Conservation (phyloP, 2,797 vertebrate genomes). For the Macropus fuliginosus region DNA sequence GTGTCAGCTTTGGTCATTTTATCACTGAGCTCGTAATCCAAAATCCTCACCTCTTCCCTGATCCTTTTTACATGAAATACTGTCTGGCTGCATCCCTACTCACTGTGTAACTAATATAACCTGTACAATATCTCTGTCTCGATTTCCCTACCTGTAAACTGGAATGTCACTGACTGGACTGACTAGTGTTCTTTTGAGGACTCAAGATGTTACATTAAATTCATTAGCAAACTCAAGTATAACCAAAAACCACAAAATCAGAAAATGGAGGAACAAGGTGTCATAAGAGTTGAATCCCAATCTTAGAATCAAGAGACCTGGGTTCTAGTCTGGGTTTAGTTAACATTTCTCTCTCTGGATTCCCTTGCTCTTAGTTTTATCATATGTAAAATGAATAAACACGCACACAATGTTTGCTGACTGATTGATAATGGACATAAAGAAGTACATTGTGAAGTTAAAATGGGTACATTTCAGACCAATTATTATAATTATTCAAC, state of each 20-base stretch:
- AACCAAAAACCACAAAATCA: neutral
- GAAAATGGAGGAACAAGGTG: neutral
- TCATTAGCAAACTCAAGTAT: neutral
- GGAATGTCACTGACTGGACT: neutral
- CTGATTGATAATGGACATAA: neutral
- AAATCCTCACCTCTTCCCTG: neutral
- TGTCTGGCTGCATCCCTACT: neutral
- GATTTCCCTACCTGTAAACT: neutral
- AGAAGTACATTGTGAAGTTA: neutral
- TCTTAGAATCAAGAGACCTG: neutral
- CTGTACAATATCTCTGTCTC: neutral
- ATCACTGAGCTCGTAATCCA: neutral
- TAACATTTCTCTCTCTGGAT: neutral
- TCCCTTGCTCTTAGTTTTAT: neutral
- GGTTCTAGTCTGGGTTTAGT: neutral
- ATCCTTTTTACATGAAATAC: neutral
- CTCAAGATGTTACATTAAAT: neutral
- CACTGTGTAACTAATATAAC: neutral
- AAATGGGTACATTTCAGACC: neutral
- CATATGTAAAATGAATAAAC: neutral
- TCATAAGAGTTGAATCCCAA: neutral
- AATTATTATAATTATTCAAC: neutral
- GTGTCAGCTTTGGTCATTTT: neutral
- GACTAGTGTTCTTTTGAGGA: neutral
- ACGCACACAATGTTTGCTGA: no score